Evolutionary conservation across 1,140 invertebrate species (phyloP).

Genomic region (Adoxophyes honmai): DNA sequence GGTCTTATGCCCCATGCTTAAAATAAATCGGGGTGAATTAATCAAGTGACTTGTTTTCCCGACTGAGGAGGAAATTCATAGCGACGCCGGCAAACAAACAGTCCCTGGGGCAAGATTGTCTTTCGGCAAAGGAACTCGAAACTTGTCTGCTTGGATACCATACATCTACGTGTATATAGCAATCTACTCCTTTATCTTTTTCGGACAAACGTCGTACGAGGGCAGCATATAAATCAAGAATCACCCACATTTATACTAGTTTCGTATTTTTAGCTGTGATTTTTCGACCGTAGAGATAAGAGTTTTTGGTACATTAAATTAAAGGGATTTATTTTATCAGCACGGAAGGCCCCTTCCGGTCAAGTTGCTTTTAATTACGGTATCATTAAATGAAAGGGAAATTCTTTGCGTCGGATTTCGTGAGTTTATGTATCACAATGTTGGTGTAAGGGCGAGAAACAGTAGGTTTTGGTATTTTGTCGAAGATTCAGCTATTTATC

Average conservation of each 20-base stretch:
- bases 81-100: slow-evolving; percentile 35
- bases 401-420: not conserved
- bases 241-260: not conserved
- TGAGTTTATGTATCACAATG: not conserved
- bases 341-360: not conserved
- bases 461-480: no score
- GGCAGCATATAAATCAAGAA: not conserved
- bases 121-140: slow-evolving; percentile 33
- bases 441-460: not conserved
- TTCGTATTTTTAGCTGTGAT: not conserved
- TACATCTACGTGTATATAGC: not conserved
- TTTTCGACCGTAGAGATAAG: not conserved
- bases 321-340: slow-evolving; percentile 4
- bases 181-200: not conserved
- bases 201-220: not conserved
- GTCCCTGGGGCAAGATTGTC: slow-evolving; percentile 36
- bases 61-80: slow-evolving; percentile 26
- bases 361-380: slow-evolving; percentile 14
- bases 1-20: slow-evolving; percentile 3
- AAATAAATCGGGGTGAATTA: slow-evolving; percentile 46
- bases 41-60: slow-evolving; percentile 48
- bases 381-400: slow-evolving; percentile 4
- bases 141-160: slow-evolving; percentile 16
- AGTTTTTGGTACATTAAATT: slow-evolving; percentile 7
- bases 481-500: no score